Evolutionary conservation across 2,888 invertebrate genomes (phyloP), one percentile per base, ranked within the genome.

Genomic region (Chymomyza procnemis): DNA sequence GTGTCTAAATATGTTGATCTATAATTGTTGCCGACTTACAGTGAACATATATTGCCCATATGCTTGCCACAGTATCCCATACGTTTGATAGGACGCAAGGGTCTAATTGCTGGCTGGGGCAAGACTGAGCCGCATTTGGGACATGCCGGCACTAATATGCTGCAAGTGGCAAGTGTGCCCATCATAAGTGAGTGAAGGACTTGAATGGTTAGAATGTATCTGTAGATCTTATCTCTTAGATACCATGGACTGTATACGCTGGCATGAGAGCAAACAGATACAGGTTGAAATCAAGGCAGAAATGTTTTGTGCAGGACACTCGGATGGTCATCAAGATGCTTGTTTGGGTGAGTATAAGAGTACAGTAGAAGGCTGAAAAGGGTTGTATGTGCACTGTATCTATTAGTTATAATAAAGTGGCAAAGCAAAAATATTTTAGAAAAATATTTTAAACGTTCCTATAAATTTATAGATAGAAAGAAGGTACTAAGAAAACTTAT

Each of bases 221-320:
- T 57, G 8, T 26, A 34, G 26, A 5, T 14, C 2, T 1, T 41
- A 9, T 12, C 9, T 41, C 12, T 41, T 22, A 95, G 95, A 94
- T 78, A 93, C 93, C 73, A 92, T 93, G 62, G 95, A 96, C 80
- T 96, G 96, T 85, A 93, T 95, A 70, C 92, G 93, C 41, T 96
- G 96, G 96, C 96, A 96, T 84, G 93, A 94, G 78, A 95, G 93
- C 79, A 96, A 96, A 85, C 94, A 95, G 89, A 96, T 96, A 58
- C 93, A 93, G 3, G 94, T 96, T 0, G 95, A 96, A 78, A 89
- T 96, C 84, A 92, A 94, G 92, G 84, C 94, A 89, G 94, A 95
- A 91, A 96, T 96, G 96, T 93, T 96, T 77, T 96, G 96, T 90
- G 96, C 96, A 0, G 96, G 96, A 6, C 96, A 96, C 85, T 94